These are phyloP conservation scores for Axis porcinus DNA, from an alignment of 2,113 vertebrate genomes.

Conservation along the genomic window DNA sequence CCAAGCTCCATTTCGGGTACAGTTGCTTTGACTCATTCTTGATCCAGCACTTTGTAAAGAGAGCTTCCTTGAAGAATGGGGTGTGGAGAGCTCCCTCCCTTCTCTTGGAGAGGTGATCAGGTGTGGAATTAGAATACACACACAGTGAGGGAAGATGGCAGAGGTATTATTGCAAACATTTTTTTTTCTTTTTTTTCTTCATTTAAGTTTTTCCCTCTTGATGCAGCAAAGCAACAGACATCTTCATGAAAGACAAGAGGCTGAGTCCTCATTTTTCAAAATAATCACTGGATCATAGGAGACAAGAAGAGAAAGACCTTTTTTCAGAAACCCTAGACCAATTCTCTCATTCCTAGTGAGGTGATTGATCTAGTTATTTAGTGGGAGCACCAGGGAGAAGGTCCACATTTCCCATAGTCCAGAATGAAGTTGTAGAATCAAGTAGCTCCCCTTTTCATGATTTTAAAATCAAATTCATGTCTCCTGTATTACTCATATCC, in stretches of 20 bases:
- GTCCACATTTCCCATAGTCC: background rate
- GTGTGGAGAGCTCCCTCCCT: background rate
- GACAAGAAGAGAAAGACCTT: background rate
- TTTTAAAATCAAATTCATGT: background rate
- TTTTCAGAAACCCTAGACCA: background rate
- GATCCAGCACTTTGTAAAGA: background rate
- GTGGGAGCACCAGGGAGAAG: background rate
- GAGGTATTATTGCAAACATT: background rate
- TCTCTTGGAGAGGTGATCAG: background rate
- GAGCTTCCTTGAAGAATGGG: background rate
- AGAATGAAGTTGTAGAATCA: background rate
- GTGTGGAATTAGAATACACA: background rate
- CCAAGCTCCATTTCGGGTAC: background rate
- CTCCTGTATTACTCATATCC: background rate
- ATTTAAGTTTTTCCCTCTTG: no score
- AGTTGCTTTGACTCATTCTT: background rate
- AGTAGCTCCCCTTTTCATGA: background rate
- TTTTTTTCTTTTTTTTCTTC: background rate
- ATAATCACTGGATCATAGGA: background rate
- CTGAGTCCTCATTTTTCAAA: background rate
- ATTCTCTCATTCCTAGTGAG: background rate
- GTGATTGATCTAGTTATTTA: background rate
- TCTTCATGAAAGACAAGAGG: background rate
- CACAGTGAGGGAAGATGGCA: background rate
- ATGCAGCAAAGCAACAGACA: background rate